phyloP scores from a whole-genome alignment of 2,888 invertebrate genomes.

The Litoditis marina region DNA sequence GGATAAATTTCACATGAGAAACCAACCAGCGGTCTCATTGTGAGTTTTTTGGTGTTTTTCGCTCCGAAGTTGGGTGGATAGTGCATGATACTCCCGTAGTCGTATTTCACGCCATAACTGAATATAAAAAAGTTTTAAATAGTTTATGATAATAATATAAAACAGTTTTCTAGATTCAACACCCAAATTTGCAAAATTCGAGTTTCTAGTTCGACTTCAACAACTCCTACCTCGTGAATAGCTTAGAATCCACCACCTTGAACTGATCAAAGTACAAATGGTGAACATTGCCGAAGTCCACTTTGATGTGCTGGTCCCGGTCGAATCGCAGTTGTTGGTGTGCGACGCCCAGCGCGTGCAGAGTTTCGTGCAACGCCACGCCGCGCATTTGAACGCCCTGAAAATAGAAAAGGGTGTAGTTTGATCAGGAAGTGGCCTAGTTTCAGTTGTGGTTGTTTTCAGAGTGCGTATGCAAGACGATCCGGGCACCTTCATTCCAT shows the following conservation, averaged over 20 bases:
- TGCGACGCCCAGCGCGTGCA: conserved; percentile 56
- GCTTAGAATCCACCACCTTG: conserved; percentile 52
- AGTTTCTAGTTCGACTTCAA: too few species aligned
- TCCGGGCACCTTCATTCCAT: too few species aligned
- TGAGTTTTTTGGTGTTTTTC: conserved; percentile 43
- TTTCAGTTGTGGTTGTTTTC: too few species aligned
- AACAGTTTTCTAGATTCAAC: background rate
- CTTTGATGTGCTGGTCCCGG: conserved; percentile 37
- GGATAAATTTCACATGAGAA: too few species aligned
- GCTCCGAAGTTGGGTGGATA: conserved; percentile 53
- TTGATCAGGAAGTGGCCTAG: too few species aligned
- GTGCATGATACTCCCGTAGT: conserved; percentile 58
- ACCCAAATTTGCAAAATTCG: too few species aligned
- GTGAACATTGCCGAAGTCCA: conserved; percentile 59
- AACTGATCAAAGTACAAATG: conserved; percentile 59
- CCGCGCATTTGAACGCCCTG: conserved; percentile 5
- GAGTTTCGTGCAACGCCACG: conserved; percentile 29
- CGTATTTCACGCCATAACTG: conserved; percentile 50
- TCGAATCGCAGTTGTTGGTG: conserved; percentile 59
- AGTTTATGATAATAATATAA: too few species aligned
- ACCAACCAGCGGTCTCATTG: conserved; percentile 55
- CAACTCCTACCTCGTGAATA: conserved; percentile 45
- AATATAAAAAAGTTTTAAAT: background rate
- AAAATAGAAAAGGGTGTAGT: too few species aligned
- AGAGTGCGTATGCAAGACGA: too few species aligned